Percentiles rank a stretch among this genome's conserved stretches.
Evolutionary conservation across 1,140 invertebrate species (phyloP).

Genomic region (Odontomachus brunneus): DNA sequence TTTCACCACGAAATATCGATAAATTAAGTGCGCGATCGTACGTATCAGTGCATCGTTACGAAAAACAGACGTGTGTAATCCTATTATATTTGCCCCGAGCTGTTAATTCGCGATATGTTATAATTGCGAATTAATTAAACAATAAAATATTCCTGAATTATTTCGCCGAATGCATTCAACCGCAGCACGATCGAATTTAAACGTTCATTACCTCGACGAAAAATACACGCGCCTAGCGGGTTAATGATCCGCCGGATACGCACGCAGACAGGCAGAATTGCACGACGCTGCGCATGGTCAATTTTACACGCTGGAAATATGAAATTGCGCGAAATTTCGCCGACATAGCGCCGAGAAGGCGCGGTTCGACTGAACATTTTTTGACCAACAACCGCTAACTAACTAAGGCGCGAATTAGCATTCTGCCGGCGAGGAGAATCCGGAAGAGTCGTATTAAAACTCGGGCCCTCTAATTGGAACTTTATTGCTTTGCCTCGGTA

Average conservation of each 20-base stretch:
- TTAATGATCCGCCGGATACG: constrained; percentile 36
- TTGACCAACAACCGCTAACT: background rate
- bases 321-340: background rate
- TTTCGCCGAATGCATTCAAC: constrained; percentile 1
- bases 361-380: background rate
- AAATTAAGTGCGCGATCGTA: background rate
- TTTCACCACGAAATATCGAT: background rate
- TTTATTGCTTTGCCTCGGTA: constrained; percentile 1
- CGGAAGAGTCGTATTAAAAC: background rate
- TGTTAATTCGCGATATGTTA: constrained; percentile 19
- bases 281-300: background rate
- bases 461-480: constrained; percentile 29
- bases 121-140: constrained; percentile 28
- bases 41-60: background rate
- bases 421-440: background rate
- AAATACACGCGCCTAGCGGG: constrained; percentile 7
- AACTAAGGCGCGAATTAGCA: background rate
- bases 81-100: background rate
- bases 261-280: too few species aligned
- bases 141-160: constrained; percentile 17
- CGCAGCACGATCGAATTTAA: constrained; percentile 27
- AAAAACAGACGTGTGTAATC: background rate
- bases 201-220: background rate
- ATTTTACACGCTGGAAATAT: constrained; percentile 19
- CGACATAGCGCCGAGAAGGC: background rate